Percentiles rank a stretch among this genome's conserved stretches.
These are phyloP conservation scores for Venustaconcha ellipsiformis DNA, from an alignment of 1,140 invertebrate genomes.

Conservation along the genomic window DNA sequence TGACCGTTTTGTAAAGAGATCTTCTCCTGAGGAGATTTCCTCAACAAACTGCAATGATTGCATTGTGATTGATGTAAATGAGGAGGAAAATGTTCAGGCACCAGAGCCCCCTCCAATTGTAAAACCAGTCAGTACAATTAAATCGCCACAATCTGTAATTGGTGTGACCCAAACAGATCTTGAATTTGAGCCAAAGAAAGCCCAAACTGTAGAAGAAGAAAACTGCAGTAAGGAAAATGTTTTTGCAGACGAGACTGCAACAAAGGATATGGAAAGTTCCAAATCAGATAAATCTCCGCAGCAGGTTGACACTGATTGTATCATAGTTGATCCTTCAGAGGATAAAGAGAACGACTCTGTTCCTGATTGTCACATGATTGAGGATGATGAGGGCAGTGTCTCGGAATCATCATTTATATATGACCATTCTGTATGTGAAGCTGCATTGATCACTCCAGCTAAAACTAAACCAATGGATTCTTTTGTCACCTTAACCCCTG, in stretches of 20 bases:
- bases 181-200: background rate
- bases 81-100: background rate
- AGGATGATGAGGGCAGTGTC: background rate
- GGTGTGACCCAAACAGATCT: background rate
- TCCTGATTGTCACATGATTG: background rate
- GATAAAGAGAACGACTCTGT: slow-evolving; percentile 12
- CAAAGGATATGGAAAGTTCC: background rate
- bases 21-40: slow-evolving; percentile 40
- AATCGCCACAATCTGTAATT: background rate
- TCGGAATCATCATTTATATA: slow-evolving; percentile 14
- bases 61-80: slow-evolving; percentile 39
- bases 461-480: slow-evolving; percentile 9
- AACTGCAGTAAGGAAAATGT: background rate
- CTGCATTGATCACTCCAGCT: slow-evolving; percentile 27
- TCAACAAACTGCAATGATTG: slow-evolving; percentile 41
- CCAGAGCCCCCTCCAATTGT: slow-evolving; percentile 1
- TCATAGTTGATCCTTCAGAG: background rate
- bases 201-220: background rate
- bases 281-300: background rate
- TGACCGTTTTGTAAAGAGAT: slow-evolving; percentile 34
- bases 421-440: slow-evolving; percentile 30
- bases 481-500: too few relatives aligned
- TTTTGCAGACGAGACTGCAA: background rate
- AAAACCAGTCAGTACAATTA: background rate
- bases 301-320: too few relatives aligned